phyloP scores from a whole-genome alignment of 1,140 invertebrate species.

The Drosophila melanogaster region DNA sequence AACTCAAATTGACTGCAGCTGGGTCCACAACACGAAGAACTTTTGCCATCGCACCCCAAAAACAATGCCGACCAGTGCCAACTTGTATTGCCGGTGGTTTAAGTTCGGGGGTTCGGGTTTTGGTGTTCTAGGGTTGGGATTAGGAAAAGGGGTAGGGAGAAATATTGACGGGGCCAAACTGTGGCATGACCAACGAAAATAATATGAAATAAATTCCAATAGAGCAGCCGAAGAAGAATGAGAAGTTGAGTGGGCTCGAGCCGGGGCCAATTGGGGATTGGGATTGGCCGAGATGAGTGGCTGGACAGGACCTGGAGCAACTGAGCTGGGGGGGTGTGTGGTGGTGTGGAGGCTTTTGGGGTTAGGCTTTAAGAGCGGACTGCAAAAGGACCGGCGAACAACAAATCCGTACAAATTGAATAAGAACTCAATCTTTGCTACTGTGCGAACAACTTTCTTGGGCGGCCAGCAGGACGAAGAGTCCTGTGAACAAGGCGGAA shows the following conservation, averaged over 20 bases:
- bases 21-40: conserved; percentile 39
- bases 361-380: conserved; percentile 18
- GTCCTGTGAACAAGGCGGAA: conserved; percentile 39
- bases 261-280: conserved; percentile 2
- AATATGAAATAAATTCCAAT: conserved; percentile 79
- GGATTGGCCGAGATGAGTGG: not conserved
- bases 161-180: conserved; percentile 1
- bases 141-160: not conserved
- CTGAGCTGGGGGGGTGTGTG: not conserved
- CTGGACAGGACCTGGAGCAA: not conserved
- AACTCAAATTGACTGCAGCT: conserved; percentile 77
- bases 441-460: conserved; percentile 71
- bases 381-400: conserved; percentile 45
- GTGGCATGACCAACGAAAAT: conserved; percentile 49
- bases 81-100: conserved; percentile 30
- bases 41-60: conserved; percentile 58
- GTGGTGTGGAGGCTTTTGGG: not conserved
- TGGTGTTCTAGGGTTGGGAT: not conserved
- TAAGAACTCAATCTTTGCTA: conserved; percentile 83
- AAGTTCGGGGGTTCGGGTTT: not conserved
- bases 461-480: not conserved
- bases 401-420: conserved; percentile 81
- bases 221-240: conserved; percentile 12
- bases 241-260: conserved; percentile 22
- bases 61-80: conserved; percentile 69